Conservation (phyloP, 2,113 vertebrate species). For the Bucco capensis region DNA sequence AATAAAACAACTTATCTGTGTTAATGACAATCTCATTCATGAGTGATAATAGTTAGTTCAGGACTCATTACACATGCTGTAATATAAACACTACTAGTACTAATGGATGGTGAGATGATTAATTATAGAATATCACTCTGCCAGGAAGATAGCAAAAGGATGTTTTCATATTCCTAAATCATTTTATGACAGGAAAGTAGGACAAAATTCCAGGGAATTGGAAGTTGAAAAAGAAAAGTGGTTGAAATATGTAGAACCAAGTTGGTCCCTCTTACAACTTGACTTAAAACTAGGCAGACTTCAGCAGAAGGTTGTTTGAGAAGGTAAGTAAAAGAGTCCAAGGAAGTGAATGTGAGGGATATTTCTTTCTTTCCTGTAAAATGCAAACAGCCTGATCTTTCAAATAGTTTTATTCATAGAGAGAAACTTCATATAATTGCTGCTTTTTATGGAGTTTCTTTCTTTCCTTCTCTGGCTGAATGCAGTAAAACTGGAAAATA, state of each 20-base stretch:
- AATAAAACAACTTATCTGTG: neutral
- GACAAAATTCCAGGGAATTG: neutral
- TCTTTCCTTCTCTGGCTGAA: neutral
- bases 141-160: constrained; percentile 15
- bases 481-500: neutral
- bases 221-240: neutral
- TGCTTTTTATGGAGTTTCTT: neutral
- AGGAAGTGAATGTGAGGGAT: neutral
- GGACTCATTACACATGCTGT: neutral
- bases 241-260: neutral
- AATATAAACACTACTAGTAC: constrained; percentile 25
- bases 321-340: neutral
- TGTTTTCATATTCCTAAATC: constrained; percentile 8
- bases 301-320: neutral
- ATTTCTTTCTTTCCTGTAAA: neutral
- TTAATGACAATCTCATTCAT: neutral
- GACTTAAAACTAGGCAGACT: neutral
- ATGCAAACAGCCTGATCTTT: neutral
- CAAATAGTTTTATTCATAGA: neutral
- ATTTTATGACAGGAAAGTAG: neutral
- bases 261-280: neutral
- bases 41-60: neutral
- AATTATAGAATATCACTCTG: constrained; percentile 1
- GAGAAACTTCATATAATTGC: neutral
- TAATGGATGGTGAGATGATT: constrained; percentile 39